A percentile compares a stretch with the other conserved stretches of the same genome.
Evolutionary conservation across 2,113 vertebrate genomes (phyloP).

Genomic region (Ploceus nigricollis): DNA sequence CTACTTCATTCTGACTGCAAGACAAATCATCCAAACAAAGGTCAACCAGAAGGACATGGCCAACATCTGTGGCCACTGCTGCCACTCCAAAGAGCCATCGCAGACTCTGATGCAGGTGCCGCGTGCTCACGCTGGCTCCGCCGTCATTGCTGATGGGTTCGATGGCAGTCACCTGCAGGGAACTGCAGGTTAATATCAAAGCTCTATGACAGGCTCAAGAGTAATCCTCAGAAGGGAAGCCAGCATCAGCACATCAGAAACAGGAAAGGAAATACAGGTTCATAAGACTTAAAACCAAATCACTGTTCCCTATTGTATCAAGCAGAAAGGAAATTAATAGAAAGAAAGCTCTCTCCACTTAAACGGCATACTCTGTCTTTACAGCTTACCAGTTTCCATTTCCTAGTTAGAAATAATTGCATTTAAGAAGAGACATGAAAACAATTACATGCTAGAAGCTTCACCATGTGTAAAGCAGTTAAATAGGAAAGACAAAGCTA

Average conservation of each 20-base stretch:
- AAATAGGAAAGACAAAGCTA: not conserved
- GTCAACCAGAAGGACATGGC: slow-evolving; percentile 91
- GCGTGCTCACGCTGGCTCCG: slow-evolving; percentile 88
- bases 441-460: not conserved
- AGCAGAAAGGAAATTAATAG: not conserved
- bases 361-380: not conserved
- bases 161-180: slow-evolving; percentile 85
- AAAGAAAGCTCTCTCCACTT: too few species aligned
- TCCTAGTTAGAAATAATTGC: not conserved
- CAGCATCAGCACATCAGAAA: not conserved
- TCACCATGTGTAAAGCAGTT: not conserved
- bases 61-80: slow-evolving; percentile 89
- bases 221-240: not conserved
- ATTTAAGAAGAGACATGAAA: not conserved
- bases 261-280: not conserved
- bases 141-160: slow-evolving; percentile 91
- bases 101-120: slow-evolving; percentile 90
- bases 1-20: slow-evolving; percentile 87
- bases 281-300: not conserved
- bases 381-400: not conserved
- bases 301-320: not conserved
- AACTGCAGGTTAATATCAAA: not conserved
- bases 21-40: slow-evolving; percentile 92
- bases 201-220: not conserved
- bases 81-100: slow-evolving; percentile 96